Conservation (phyloP, 2,113 vertebrate species). For the Loxodonta africana region DNA sequence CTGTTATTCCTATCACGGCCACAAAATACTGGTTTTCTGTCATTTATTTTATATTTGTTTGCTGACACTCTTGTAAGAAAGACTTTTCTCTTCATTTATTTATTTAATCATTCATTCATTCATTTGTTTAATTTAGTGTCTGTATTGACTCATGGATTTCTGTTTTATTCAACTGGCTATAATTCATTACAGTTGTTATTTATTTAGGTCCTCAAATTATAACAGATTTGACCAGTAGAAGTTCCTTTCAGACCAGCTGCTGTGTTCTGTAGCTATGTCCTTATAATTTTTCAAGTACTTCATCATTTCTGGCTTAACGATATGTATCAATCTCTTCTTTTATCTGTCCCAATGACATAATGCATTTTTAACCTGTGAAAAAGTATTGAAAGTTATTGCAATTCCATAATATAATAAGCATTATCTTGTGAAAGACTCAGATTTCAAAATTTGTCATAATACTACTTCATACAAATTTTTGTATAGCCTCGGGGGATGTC, state of each 20-base stretch:
- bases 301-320: not conserved
- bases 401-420: not conserved
- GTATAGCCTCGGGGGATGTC: too few species aligned
- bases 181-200: not conserved
- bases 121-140: not conserved
- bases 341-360: not conserved
- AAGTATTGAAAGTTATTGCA: not conserved
- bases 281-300: not conserved
- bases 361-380: constrained; percentile 44
- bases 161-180: not conserved
- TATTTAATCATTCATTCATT: not conserved
- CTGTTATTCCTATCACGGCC: not conserved
- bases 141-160: not conserved
- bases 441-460: constrained; percentile 23
- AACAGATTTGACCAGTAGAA: not conserved
- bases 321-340: not conserved
- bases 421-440: not conserved
- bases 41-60: constrained; percentile 9
- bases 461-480: not conserved
- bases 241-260: not conserved
- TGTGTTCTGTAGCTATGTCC: not conserved
- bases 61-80: not conserved
- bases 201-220: constrained; percentile 35
- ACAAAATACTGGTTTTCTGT: constrained; percentile 19
- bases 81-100: not conserved